Conservation (phyloP, 1,140 invertebrate species). For the Phortica variegata region DNA sequence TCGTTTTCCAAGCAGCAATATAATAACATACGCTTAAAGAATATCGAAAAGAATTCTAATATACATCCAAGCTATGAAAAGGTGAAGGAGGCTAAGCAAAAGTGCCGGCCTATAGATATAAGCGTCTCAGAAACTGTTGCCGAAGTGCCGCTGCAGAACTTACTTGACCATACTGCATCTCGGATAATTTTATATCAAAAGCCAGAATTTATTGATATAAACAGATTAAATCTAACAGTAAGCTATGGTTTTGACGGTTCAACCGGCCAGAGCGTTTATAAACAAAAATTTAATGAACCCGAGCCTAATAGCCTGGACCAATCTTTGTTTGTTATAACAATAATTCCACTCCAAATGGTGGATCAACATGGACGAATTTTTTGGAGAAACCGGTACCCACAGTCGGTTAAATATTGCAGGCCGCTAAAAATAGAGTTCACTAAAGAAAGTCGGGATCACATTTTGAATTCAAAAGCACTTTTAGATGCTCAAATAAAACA, state of each 20-base stretch:
- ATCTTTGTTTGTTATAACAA: slow-evolving; percentile 9
- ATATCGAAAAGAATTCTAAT: neutral
- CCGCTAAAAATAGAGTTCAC: slow-evolving; percentile 11
- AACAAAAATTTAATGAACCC: slow-evolving; percentile 10
- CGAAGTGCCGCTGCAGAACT: slow-evolving; percentile 6
- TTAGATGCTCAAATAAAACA: slow-evolving; percentile 7
- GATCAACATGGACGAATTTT: neutral
- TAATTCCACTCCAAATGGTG: slow-evolving; percentile 7
- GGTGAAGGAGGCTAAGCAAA: slow-evolving; percentile 2
- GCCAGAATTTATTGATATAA: slow-evolving; percentile 2
- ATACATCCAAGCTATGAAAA: neutral
- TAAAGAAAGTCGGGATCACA: slow-evolving; percentile 8
- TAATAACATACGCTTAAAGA: neutral
- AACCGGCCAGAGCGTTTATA: slow-evolving; percentile 4
- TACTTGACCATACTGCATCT: slow-evolving; percentile 6
- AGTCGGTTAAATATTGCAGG: slow-evolving; percentile 8
- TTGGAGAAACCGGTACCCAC: slow-evolving; percentile 1
- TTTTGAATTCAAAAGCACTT: slow-evolving; percentile 6
- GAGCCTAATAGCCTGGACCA: slow-evolving; percentile 2
- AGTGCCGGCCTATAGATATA: slow-evolving; percentile 6
- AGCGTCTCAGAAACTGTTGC: neutral
- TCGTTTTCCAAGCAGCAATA: slow-evolving; percentile 1
- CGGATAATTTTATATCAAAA: slow-evolving; percentile 4
- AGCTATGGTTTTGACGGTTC: slow-evolving; percentile 14
- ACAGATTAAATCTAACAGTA: slow-evolving; percentile 4